Evolutionary conservation across 2,113 vertebrate species (phyloP).

Genomic region (Pontoporia blainvillei): DNA sequence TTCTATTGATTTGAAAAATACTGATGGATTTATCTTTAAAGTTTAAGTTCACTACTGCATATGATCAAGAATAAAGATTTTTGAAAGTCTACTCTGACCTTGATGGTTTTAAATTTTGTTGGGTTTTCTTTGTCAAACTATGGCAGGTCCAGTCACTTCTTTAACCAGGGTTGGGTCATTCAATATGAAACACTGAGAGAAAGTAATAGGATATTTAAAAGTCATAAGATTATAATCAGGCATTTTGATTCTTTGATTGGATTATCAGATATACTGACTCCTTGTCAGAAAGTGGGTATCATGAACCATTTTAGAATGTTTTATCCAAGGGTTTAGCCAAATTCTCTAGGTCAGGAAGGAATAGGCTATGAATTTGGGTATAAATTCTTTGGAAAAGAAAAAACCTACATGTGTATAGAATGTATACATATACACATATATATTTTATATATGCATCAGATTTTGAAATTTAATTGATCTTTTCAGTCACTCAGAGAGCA

Average conservation of each 20-base stretch:
- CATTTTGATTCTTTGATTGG: neutral
- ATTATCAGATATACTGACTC: neutral
- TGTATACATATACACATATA: neutral
- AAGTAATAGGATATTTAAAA: slow-evolving; percentile 9
- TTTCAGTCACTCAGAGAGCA: neutral
- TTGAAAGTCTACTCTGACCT: neutral
- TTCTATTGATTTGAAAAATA: neutral
- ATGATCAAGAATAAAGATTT: neutral
- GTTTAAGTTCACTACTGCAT: neutral
- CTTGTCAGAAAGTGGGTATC: neutral
- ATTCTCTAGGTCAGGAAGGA: neutral
- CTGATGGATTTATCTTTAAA: neutral
- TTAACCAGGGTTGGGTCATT: neutral
- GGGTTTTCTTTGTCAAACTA: neutral
- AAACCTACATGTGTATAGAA: neutral
- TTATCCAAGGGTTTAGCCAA: neutral
- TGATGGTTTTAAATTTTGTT: neutral
- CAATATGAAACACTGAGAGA: neutral
- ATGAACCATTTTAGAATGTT: neutral
- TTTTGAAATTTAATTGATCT: neutral
- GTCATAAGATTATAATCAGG: neutral
- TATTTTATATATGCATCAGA: neutral
- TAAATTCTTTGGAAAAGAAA: neutral
- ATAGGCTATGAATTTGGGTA: neutral
- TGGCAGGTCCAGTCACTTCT: neutral